These are phyloP conservation scores for Xestoiulus laeticollis DNA, from an alignment of 2,888 invertebrate genomes.

Conservation along the genomic window DNA sequence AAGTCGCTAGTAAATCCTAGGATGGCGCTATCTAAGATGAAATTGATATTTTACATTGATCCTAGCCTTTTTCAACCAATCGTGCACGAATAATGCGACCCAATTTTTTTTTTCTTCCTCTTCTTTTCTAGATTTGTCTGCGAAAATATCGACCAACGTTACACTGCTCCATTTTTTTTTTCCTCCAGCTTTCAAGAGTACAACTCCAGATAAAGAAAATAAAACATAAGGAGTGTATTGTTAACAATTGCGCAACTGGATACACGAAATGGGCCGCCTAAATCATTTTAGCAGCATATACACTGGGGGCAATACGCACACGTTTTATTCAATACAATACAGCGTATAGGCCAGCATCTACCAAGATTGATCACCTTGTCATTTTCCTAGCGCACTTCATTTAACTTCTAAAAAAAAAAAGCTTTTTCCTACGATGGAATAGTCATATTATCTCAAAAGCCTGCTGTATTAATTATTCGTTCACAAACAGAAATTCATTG, in stretches of 20 bases:
- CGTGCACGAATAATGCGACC: slow-evolving; percentile 10
- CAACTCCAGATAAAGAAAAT: slow-evolving; percentile 26
- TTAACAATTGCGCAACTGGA: slow-evolving; percentile 26
- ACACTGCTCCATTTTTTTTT: not conserved
- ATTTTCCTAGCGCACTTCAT: slow-evolving; percentile 7
- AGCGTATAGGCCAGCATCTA: slow-evolving; percentile 1
- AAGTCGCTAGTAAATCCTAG: not conserved
- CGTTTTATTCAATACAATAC: slow-evolving; percentile 15
- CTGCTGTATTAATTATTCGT: not conserved
- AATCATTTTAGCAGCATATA: slow-evolving; percentile 2
- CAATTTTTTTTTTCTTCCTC: not conserved
- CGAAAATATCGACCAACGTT: slow-evolving; percentile 6
- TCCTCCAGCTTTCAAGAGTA: not conserved
- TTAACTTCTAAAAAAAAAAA: not conserved
- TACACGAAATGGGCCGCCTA: slow-evolving; percentile 18
- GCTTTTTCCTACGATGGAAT: not conserved
- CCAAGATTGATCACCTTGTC: slow-evolving; percentile 10
- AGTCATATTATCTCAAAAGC: slow-evolving; percentile 26
- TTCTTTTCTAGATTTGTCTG: not conserved
- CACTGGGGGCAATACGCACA: not conserved
- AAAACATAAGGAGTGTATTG: slow-evolving; percentile 26
- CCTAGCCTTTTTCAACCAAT: slow-evolving; percentile 17
- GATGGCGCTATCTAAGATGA: slow-evolving; percentile 16
- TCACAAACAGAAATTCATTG: slow-evolving; percentile 26
- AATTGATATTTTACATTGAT: slow-evolving; percentile 26